phyloP scores from a whole-genome alignment of 2,888 invertebrate genomes.

The Andricus curvator region DNA sequence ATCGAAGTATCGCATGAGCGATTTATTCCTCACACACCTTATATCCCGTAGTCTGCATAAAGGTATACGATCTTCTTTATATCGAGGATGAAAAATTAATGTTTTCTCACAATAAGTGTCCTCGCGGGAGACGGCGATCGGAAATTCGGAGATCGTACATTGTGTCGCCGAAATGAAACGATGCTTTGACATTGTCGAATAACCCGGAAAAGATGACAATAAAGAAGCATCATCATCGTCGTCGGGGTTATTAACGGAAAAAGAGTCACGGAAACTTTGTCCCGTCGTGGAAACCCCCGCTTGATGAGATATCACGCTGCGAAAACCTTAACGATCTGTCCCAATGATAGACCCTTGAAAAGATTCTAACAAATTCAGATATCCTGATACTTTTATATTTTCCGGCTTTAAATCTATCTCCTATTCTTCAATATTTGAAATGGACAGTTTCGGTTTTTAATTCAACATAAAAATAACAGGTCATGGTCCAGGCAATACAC shows the following conservation, averaged over 20 bases:
- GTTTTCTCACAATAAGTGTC: background rate
- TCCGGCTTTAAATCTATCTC: background rate
- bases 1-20: constrained; percentile 8
- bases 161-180: constrained; percentile 17
- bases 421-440: background rate
- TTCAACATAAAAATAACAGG: background rate
- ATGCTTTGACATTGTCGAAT: constrained; percentile 3
- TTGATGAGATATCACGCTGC: constrained; percentile 11
- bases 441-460: background rate
- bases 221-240: constrained; percentile 11
- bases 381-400: background rate
- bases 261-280: background rate
- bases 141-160: constrained; percentile 26
- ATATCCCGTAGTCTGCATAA: constrained; percentile 2
- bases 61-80: constrained; percentile 4
- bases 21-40: constrained; percentile 21
- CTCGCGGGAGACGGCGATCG: background rate
- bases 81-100: constrained; percentile 17
- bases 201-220: constrained; percentile 16
- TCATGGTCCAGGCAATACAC: background rate
- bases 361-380: background rate
- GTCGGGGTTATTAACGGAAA: constrained; percentile 19
- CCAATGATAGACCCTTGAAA: background rate
- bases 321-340: background rate
- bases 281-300: background rate